These are phyloP conservation scores for Platichthys stellatus DNA, from an alignment of 2,113 vertebrate species.

Conservation along the genomic window DNA sequence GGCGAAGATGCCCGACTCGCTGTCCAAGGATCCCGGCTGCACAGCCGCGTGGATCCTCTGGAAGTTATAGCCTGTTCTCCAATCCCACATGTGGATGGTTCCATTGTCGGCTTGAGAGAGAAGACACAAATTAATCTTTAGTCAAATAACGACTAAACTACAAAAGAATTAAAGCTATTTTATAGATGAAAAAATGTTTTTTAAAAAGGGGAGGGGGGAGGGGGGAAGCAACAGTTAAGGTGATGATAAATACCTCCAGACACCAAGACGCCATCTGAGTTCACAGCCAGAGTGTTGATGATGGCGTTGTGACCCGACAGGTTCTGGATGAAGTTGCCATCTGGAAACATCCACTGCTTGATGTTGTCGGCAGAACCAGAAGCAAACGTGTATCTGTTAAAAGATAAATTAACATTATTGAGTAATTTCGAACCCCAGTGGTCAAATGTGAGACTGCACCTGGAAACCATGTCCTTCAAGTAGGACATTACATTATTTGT, in stretches of 20 bases:
- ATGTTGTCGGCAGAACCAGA: conserved; percentile 99
- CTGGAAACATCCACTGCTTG: conserved; percentile 99
- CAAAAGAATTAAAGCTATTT: background rate
- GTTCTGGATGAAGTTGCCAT: conserved; percentile 98
- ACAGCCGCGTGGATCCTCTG: conserved; percentile 97
- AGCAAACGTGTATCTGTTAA: conserved; percentile 93
- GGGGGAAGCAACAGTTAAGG: too few relatives aligned
- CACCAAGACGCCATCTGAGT: conserved; percentile 95
- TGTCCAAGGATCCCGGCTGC: conserved; percentile 97
- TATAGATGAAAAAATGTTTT: background rate
- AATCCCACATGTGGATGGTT: conserved; percentile 99
- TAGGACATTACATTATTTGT: too few relatives aligned
- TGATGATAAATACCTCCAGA: conserved; percentile 88
- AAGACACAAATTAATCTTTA: background rate
- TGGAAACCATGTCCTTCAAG: too few relatives aligned
- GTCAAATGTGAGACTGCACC: too few relatives aligned
- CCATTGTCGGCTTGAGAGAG: conserved; percentile 91
- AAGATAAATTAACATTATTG: too few relatives aligned
- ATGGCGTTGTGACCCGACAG: conserved; percentile 98
- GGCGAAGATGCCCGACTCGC: conserved; percentile 97
- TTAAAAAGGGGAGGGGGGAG: too few relatives aligned
- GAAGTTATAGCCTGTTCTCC: conserved; percentile 99
- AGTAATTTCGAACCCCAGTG: too few relatives aligned
- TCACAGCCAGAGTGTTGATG: conserved; percentile 95
- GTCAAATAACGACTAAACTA: background rate